A percentile compares a stretch with the other conserved stretches of the same genome.
phyloP scores from a whole-genome alignment of 2,888 invertebrate genomes.

The Platerodrilus igneus region DNA sequence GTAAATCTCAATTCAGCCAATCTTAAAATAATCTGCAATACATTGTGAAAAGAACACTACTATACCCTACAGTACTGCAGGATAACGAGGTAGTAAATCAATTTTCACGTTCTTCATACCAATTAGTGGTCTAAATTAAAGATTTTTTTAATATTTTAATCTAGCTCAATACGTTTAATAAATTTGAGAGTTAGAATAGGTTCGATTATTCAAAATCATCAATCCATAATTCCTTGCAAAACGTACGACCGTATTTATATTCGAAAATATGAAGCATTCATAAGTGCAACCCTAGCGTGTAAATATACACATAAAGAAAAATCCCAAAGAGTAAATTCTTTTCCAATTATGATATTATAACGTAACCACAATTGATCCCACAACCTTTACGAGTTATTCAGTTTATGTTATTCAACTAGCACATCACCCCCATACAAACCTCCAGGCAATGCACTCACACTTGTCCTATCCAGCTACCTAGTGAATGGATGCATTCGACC shows the following conservation, averaged over 20 bases:
- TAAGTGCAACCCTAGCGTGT: constrained; percentile 15
- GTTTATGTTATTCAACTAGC: constrained; percentile 16
- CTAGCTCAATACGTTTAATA: too few species aligned
- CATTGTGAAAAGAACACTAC: too few species aligned
- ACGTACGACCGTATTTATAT: constrained; percentile 9
- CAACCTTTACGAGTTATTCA: constrained; percentile 15
- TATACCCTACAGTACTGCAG: too few species aligned
- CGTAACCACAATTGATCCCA: constrained; percentile 22
- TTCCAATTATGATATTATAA: constrained; percentile 36
- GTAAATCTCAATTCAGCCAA: too few species aligned
- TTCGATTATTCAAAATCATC: constrained; percentile 24
- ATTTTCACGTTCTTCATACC: too few species aligned
- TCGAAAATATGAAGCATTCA: constrained; percentile 16
- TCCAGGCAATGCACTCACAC: constrained; percentile 26
- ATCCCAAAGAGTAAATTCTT: constrained; percentile 36
- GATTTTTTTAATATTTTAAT: too few species aligned
- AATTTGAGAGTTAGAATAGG: too few species aligned
- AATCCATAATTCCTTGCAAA: constrained; percentile 25
- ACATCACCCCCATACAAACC: constrained; percentile 17
- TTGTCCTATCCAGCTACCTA: constrained; percentile 27
- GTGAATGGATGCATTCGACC: constrained; percentile 39
- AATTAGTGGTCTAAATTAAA: too few species aligned
- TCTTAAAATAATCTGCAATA: too few species aligned
- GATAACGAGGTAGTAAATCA: too few species aligned
- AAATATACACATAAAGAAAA: constrained; percentile 13